Evolutionary conservation across 2,888 invertebrate species (phyloP), one percentile per base, ranked within the genome.

Genomic region (Diplazon laetatorius): DNA sequence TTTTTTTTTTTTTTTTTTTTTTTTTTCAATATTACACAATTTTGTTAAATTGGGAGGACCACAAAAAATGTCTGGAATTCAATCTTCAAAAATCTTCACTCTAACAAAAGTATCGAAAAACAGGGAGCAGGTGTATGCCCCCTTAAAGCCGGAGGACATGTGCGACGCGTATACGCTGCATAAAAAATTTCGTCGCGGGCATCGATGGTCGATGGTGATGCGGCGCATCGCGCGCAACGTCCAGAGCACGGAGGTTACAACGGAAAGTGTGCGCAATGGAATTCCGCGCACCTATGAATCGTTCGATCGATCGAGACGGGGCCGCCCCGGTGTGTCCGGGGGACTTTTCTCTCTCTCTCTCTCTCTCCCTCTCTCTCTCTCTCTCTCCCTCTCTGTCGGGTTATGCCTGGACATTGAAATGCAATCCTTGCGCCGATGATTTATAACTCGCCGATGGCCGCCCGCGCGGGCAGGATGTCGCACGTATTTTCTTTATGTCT

Each of bases 381-480:
- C n/a, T n/a, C n/a, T n/a, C n/a, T n/a, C n/a, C n/a, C n/a, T n/a
- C n/a, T n/a, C n/a, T n/a, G n/a, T n/a, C n/a, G n/a, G 50, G 30
- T 57, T 12, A 68, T 50, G 35, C 52, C 66, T n/a, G 22, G 50
- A 85, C 87, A 88, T 88, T 89, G 87, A 87, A 87, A 89, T 89
- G 88, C 89, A 87, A 88, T 88, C 87, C 89, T 85, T 87, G 88
- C 87, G 82, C 85, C 84, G 85, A 88, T 89, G 89, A 89, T 89
- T 89, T 89, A 89, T 89, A 87, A 86, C 84, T 85, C 83, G 85
- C 82, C 86, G 84, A 85, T 88, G 87, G 85, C 86, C 86, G 86
- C 87, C 87, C 85, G 87, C 86, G 80, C n/a, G 87, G 85, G 88
- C 89, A 89, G 88, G 88, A 89, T 89, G 89, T 88, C 89, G 88